Conservation (phyloP, 2,888 invertebrate species). For the Chromoteleia sp. region DNA sequence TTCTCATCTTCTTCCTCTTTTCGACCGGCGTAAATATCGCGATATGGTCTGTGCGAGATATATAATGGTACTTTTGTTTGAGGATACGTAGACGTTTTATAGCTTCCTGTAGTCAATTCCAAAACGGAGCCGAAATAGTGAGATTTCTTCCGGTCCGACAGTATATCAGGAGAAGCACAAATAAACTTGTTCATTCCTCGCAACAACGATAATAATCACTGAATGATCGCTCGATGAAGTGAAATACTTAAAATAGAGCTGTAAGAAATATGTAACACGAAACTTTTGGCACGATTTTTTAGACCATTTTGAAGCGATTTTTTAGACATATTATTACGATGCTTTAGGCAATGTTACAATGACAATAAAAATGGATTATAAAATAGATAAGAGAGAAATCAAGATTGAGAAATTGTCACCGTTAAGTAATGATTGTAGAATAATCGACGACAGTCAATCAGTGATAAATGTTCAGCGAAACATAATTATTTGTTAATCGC, state of each 20-base stretch:
- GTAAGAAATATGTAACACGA: neutral
- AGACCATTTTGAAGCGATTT: too few relatives aligned
- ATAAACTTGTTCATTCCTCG: constrained; percentile 30
- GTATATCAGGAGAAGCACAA: constrained; percentile 22
- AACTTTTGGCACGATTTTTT: too few relatives aligned
- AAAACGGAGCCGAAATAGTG: constrained; percentile 36
- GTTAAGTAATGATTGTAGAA: too few relatives aligned
- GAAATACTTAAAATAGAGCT: neutral
- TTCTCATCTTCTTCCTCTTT: constrained; percentile 57
- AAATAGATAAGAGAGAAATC: too few relatives aligned
- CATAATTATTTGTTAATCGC: too few relatives aligned
- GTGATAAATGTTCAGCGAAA: too few relatives aligned
- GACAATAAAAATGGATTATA: too few relatives aligned
- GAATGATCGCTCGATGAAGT: constrained; percentile 16
- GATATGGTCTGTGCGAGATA: constrained; percentile 27
- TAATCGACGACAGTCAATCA: too few relatives aligned
- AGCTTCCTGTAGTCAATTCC: constrained; percentile 31
- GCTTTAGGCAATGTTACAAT: too few relatives aligned
- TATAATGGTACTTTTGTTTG: constrained; percentile 52
- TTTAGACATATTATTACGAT: too few relatives aligned
- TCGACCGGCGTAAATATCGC: constrained; percentile 16
- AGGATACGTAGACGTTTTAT: constrained; percentile 39
- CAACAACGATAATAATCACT: neutral
- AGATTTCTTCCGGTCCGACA: constrained; percentile 45
- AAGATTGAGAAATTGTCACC: too few relatives aligned